These are phyloP conservation scores for Perdix hodgsoniae DNA, from an alignment of 2,797 vertebrate genomes.

Conservation along the genomic window DNA sequence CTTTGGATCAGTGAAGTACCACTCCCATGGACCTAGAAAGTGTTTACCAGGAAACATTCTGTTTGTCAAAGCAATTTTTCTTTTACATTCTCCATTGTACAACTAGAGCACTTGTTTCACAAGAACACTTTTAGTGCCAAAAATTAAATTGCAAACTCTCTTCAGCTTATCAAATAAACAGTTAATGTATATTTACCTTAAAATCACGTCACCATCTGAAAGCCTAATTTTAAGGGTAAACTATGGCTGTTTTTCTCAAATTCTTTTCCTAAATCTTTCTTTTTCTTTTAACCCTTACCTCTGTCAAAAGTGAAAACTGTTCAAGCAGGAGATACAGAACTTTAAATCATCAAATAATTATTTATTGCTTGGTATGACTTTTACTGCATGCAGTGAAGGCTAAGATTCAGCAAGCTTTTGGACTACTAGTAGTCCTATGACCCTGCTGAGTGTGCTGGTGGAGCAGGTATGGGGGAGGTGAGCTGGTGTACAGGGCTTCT, in stretches of 20 bases:
- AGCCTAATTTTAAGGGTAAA: not conserved
- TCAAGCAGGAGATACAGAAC: not conserved
- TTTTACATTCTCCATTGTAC: not conserved
- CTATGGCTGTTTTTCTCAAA: not conserved
- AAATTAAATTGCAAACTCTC: not conserved
- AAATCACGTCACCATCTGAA: not conserved
- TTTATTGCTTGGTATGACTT: not conserved
- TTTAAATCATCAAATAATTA: not conserved
- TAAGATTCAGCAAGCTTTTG: not conserved
- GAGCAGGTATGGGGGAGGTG: not conserved
- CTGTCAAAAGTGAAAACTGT: not conserved
- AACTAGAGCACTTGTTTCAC: not conserved
- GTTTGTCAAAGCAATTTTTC: conserved; percentile 22
- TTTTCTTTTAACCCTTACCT: not conserved
- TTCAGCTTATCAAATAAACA: conserved; percentile 11
- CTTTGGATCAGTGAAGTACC: not conserved
- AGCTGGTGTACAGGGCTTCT: not conserved
- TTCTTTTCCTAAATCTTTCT: not conserved
- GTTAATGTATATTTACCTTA: not conserved
- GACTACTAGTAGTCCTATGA: accelerated
- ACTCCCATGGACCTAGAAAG: not conserved
- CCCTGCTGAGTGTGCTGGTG: not conserved
- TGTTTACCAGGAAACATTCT: conserved; percentile 50
- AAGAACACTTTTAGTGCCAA: not conserved
- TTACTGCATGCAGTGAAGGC: not conserved